phyloP scores from a whole-genome alignment of 2,888 invertebrate species.

The Euproctis similis region DNA sequence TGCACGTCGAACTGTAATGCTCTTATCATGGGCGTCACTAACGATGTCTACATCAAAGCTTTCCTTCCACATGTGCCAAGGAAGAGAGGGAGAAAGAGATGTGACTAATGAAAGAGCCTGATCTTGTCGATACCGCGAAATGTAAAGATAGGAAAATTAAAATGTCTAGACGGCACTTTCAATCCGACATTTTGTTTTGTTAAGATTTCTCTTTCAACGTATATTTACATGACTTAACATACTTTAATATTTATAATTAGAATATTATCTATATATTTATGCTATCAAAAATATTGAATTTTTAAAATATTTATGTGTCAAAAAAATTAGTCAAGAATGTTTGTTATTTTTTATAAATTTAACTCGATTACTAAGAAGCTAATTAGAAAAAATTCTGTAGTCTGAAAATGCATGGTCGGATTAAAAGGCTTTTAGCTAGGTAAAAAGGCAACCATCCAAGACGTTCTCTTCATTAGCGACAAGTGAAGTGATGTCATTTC shows the following conservation, averaged over 20 bases:
- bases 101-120: conserved; percentile 60
- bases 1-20: conserved; percentile 40
- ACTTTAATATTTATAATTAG: too few relatives aligned
- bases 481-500: conserved; percentile 74
- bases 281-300: background rate
- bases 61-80: conserved; percentile 60
- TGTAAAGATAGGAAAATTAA: conserved; percentile 71
- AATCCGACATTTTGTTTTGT: conserved; percentile 51
- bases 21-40: conserved; percentile 49
- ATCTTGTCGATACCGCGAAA: conserved; percentile 55
- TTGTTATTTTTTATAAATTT: conserved; percentile 13
- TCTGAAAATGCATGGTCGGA: conserved; percentile 36
- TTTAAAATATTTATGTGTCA: conserved; percentile 12
- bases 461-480: conserved; percentile 74
- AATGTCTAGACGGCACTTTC: conserved; percentile 66
- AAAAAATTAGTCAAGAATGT: conserved; percentile 12
- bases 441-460: conserved; percentile 57
- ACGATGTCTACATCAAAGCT: conserved; percentile 65
- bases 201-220: conserved; percentile 30
- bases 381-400: conserved; percentile 40
- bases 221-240: conserved; percentile 22
- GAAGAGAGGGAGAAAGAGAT: too few relatives aligned
- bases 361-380: conserved; percentile 20
- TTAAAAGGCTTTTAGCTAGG: conserved; percentile 40
- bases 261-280: conserved; percentile 4